These are phyloP conservation scores for Vicugna pacos DNA, from an alignment of 2,113 vertebrate species.

Conservation along the genomic window DNA sequence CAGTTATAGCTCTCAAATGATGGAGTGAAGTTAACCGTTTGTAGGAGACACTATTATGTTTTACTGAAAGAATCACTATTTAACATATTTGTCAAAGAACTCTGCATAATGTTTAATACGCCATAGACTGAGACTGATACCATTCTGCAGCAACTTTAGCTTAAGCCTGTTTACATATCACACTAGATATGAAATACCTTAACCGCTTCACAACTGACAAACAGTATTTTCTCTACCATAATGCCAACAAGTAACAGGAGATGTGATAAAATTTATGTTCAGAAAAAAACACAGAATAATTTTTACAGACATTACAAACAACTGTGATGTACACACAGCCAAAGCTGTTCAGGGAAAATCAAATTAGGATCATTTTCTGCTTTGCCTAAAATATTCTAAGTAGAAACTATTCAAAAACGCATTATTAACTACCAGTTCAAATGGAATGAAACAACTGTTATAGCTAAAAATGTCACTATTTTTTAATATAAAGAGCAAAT, in stretches of 20 bases:
- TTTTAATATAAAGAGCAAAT: not conserved
- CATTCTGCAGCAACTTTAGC: not conserved
- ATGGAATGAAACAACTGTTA: not conserved
- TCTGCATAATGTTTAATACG: not conserved
- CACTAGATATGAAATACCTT: not conserved
- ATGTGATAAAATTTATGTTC: not conserved
- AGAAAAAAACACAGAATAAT: not conserved
- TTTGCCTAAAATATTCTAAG: constrained; percentile 20
- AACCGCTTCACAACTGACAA: not conserved
- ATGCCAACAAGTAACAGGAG: not conserved
- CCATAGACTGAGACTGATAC: not conserved
- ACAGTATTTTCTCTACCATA: not conserved
- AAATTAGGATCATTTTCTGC: constrained; percentile 2
- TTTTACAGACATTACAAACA: not conserved
- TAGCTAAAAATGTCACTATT: not conserved
- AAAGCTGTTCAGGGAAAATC: not conserved
- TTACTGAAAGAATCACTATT: not conserved
- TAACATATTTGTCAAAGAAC: not conserved
- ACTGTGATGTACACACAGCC: not conserved
- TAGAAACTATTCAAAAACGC: constrained; percentile 5
- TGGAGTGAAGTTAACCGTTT: not conserved
- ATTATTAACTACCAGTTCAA: not conserved
- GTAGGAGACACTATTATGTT: not conserved
- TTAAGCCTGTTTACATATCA: not conserved
- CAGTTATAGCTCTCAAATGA: not conserved